These are phyloP conservation scores for Lathronympha strigana DNA, from an alignment of 2,888 invertebrate species.

Conservation along the genomic window DNA sequence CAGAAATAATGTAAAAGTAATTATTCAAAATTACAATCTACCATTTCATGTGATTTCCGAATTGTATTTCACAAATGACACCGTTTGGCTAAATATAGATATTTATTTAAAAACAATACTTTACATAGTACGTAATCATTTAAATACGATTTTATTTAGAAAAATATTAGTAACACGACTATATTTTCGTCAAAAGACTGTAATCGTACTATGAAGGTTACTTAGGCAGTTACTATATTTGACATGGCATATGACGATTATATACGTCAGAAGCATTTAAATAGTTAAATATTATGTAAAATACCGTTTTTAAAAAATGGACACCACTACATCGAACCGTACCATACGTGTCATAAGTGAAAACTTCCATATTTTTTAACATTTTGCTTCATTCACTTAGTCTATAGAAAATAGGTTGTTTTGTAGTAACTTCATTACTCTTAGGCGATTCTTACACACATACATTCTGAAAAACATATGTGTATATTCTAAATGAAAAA, in stretches of 20 bases:
- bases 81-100: background rate
- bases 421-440: background rate
- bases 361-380: background rate
- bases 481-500: background rate
- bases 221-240: too few species aligned
- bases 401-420: background rate
- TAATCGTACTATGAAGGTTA: too few species aligned
- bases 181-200: background rate
- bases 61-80: slow-evolving; percentile 11
- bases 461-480: background rate
- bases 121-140: too few species aligned
- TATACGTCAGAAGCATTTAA: background rate
- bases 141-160: background rate
- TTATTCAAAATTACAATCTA: slow-evolving; percentile 35
- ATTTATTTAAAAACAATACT: background rate
- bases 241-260: background rate
- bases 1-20: slow-evolving; percentile 37
- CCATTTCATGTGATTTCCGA: slow-evolving; percentile 23
- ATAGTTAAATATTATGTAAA: background rate
- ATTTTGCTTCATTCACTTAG: background rate
- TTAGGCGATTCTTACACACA: background rate
- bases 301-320: background rate
- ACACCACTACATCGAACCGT: background rate
- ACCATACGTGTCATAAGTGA: slow-evolving; percentile 2
- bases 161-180: background rate